These are phyloP conservation scores for Cirrhinus molitorella DNA, from an alignment of 2,797 vertebrate species.

Conservation along the genomic window DNA sequence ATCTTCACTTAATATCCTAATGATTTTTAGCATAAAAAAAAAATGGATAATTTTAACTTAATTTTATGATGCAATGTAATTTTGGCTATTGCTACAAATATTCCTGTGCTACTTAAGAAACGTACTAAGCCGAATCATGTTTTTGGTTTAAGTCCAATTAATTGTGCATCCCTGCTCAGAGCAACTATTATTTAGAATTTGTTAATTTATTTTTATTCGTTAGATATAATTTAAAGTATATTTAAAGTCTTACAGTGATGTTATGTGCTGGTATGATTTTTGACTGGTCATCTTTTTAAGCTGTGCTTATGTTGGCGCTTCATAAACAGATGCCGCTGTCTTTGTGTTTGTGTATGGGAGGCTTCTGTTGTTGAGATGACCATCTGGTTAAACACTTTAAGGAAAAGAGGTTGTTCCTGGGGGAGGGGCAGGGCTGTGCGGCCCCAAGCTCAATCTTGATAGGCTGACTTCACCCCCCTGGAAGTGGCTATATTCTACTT, in stretches of 20 bases:
- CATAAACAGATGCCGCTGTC: constrained; percentile 77
- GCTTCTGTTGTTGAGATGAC: constrained; percentile 70
- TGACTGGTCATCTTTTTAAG: constrained; percentile 47
- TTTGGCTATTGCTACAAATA: too few species aligned
- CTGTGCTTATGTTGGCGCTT: constrained; percentile 67
- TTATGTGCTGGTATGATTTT: constrained; percentile 16
- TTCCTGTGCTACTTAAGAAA: too few species aligned
- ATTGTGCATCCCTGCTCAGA: too few species aligned
- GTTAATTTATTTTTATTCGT: background rate
- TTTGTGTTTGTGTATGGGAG: constrained; percentile 70
- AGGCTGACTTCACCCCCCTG: constrained; percentile 27
- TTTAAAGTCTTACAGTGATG: background rate
- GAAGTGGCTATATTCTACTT: constrained; percentile 21
- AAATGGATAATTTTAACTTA: too few species aligned
- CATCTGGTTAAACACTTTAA: constrained; percentile 80
- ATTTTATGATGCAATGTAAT: too few species aligned
- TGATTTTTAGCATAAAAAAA: too few species aligned
- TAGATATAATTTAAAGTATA: background rate
- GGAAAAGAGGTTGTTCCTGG: constrained; percentile 55
- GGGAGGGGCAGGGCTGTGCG: constrained; percentile 41
- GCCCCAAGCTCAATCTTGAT: constrained; percentile 36
- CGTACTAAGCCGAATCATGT: background rate
- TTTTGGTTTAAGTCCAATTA: background rate
- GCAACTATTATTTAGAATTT: background rate
- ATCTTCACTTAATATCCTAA: too few species aligned